Base-by-base conservation (phyloP, 2,888 invertebrate species). In the Sphaerophoria rueppellii region DNA sequence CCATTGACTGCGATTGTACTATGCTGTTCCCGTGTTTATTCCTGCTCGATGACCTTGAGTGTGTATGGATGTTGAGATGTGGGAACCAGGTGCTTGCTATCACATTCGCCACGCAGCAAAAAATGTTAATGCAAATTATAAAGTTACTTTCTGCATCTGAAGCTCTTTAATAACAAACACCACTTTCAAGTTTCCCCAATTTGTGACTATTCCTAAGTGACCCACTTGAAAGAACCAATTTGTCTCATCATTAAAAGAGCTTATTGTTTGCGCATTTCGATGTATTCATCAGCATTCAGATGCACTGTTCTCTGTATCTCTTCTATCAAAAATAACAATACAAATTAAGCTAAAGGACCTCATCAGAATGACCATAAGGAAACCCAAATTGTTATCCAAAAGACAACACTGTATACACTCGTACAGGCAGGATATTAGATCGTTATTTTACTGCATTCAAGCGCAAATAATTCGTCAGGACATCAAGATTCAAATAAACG, bases 371-470 rank as follows among this genome's bases (percentile, higher is more conserved):
- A 67, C 74, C 43, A 52, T 35, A 75, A 43, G 58, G 58, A 63
- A 69, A 72, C 35, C 37, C 43, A 57, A 73, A 52, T 52, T 60
- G 52, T 58, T 58, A 16, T 80, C 32, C 61, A 57, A 80, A 71
- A 65, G 63, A 65, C 57, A 72, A 50, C 60, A 69, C 55, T 35
- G 0, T 50, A n/a, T n/a, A n/a, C n/a, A 24, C 24, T 24, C 24
- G 1, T 24, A 24, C 24, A 24, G 2, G 6, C 63, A 72, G 75
- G 76, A 85, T 54, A 73, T 63, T 61, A 70, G 76, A 73, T 86
- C 82, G 86, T 86, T 86, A 86, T 86, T 86, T 86, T 82, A 82
- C 74, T 78, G 71, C 86, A 86, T 86, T 82, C 74, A 35, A 78
- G 77, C 82, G 82, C 55, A 86, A 46, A 58, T 43, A 86, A 57